A percentile compares a stretch with the other conserved stretches of the same genome.
Evolutionary conservation across 2,797 vertebrate species (phyloP).

Genomic region (Denticeps clupeoides): DNA sequence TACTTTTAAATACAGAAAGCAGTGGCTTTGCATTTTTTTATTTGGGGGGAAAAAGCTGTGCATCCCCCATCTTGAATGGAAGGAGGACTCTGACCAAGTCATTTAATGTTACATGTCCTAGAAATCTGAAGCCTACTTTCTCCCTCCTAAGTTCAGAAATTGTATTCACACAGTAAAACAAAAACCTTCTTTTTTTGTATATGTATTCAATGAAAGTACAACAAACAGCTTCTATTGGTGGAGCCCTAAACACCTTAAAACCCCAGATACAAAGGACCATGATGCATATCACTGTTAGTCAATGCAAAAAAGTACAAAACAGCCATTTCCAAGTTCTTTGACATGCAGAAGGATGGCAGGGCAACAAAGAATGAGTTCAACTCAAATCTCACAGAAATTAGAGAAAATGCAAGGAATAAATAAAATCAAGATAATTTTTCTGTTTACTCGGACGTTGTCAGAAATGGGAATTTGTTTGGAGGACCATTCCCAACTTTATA

Average conservation of each 20-base stretch:
- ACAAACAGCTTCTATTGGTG: too few relatives aligned
- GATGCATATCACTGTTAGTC: neutral
- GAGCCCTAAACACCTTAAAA: neutral
- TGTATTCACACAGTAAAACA: too few relatives aligned
- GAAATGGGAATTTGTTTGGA: neutral
- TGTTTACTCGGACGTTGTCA: neutral
- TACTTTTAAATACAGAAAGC: too few relatives aligned
- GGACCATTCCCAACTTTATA: neutral
- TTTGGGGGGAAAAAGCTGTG: too few relatives aligned
- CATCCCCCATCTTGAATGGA: too few relatives aligned
- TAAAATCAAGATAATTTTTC: neutral
- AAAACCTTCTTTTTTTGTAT: too few relatives aligned
- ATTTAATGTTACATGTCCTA: too few relatives aligned
- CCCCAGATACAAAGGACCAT: neutral
- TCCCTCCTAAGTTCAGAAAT: too few relatives aligned
- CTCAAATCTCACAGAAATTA: neutral
- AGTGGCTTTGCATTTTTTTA: too few relatives aligned
- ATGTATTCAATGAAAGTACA: too few relatives aligned
- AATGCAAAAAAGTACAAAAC: constrained; percentile 2
- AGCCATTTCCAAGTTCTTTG: constrained; percentile 1
- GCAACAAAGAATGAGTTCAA: neutral
- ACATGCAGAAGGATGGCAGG: constrained; percentile 1
- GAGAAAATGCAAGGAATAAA: neutral
- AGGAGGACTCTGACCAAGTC: too few relatives aligned
- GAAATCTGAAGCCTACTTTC: too few relatives aligned